Conservation (phyloP, 2,113 vertebrate species). For the Sapayoa aenigma region DNA sequence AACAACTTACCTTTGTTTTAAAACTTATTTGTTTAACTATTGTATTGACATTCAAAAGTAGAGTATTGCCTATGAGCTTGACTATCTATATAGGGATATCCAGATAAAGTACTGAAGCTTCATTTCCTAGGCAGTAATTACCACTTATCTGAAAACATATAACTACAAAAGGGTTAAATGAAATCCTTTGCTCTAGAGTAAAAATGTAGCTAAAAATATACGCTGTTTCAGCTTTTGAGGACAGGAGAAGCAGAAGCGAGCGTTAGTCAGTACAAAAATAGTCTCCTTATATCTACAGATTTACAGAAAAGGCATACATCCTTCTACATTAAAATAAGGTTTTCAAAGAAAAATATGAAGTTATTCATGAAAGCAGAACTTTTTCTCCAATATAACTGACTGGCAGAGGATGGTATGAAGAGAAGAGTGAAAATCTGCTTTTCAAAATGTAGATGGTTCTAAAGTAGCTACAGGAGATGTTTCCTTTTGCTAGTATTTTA, state of each 20-base stretch:
- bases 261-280: not conserved
- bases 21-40: not conserved
- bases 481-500: not conserved
- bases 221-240: not conserved
- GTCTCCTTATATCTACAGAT: not conserved
- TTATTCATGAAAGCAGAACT: not conserved
- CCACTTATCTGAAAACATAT: not conserved
- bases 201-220: conserved; percentile 37
- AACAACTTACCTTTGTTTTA: not conserved
- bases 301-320: not conserved
- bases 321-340: not conserved
- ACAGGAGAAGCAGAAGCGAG: not conserved
- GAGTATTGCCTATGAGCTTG: not conserved
- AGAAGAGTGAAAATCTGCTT: not conserved
- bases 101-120: not conserved
- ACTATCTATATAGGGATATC: not conserved
- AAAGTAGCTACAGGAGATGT: not conserved
- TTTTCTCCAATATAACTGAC: not conserved
- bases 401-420: not conserved
- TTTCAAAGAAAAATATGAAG: not conserved
- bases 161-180: not conserved
- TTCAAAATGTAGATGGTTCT: not conserved
- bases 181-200: not conserved
- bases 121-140: not conserved
- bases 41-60: not conserved